Percentiles rank a stretch among this genome's conserved stretches.
These are phyloP conservation scores for Pelobates cultripes DNA, from an alignment of 2,797 vertebrate species.

Conservation along the genomic window DNA sequence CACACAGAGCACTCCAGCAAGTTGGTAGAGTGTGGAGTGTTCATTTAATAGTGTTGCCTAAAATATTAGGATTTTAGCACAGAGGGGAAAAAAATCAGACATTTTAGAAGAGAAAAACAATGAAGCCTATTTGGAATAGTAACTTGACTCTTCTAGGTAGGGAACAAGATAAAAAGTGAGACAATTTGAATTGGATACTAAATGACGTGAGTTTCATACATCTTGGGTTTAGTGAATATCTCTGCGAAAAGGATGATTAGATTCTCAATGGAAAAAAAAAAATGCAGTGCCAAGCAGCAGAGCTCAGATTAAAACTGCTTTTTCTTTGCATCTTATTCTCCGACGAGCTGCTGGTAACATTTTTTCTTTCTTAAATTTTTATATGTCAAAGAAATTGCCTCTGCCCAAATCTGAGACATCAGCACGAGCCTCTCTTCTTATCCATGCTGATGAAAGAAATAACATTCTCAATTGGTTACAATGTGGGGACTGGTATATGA, in stretches of 20 bases:
- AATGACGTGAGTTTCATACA: neutral
- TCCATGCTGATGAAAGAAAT: slow-evolving; percentile 67
- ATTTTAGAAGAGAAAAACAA: no score
- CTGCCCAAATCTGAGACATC: slow-evolving; percentile 60
- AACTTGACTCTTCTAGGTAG: no score
- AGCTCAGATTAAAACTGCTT: slow-evolving; percentile 62
- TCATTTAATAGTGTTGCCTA: no score
- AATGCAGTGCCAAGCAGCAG: slow-evolving; percentile 27
- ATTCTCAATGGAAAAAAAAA: slow-evolving; percentile 43
- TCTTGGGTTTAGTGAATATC: neutral
- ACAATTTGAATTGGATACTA: no score
- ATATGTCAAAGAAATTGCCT: slow-evolving; percentile 61
- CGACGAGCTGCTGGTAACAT: slow-evolving; percentile 35
- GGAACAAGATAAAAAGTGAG: no score
- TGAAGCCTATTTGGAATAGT: no score
- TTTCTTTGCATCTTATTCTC: slow-evolving; percentile 1
- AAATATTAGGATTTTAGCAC: no score
- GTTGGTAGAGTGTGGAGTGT: no score
- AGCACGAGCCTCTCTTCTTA: slow-evolving; percentile 66
- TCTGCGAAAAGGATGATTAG: neutral
- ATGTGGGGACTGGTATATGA: slow-evolving; percentile 55
- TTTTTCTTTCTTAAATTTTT: slow-evolving; percentile 38
- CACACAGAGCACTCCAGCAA: no score
- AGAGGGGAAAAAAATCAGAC: no score
- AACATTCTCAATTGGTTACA: slow-evolving; percentile 62